These are phyloP conservation scores for Brachionus plicatilis DNA, from an alignment of 1,140 invertebrate species.

Conservation along the genomic window DNA sequence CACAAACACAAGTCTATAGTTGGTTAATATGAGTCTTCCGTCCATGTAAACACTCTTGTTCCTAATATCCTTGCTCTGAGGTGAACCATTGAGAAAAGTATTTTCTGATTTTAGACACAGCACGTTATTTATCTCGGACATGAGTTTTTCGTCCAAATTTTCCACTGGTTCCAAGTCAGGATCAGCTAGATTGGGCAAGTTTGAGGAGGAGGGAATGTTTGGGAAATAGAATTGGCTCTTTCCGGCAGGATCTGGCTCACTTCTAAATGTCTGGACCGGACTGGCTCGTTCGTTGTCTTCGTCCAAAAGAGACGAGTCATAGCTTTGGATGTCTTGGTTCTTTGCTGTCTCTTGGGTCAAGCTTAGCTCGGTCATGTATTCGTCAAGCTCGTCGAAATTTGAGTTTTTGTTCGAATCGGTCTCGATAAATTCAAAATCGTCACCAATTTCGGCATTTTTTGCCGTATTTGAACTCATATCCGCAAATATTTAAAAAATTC, in stretches of 20 bases:
- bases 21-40: neutral
- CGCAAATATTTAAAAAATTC: neutral
- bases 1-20: neutral
- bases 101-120: neutral
- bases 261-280: neutral
- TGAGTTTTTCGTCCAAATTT: neutral
- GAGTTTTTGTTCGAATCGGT: neutral
- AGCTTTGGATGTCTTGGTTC: neutral
- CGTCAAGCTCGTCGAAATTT: constrained; percentile 1
- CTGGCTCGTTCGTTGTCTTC: neutral
- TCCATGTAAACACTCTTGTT: neutral
- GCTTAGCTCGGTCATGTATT: neutral
- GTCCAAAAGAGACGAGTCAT: neutral
- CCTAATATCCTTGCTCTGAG: neutral
- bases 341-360: neutral
- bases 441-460: neutral
- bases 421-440: neutral
- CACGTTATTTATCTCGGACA: neutral
- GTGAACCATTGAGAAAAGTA: neutral
- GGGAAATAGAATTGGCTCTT: neutral
- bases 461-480: neutral
- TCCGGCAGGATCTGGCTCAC: neutral
- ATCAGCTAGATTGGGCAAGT: neutral
- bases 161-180: neutral
- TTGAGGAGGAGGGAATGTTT: neutral